Base-by-base conservation (phyloP, 2,113 vertebrate species). In the Semnopithecus entellus region DNA sequence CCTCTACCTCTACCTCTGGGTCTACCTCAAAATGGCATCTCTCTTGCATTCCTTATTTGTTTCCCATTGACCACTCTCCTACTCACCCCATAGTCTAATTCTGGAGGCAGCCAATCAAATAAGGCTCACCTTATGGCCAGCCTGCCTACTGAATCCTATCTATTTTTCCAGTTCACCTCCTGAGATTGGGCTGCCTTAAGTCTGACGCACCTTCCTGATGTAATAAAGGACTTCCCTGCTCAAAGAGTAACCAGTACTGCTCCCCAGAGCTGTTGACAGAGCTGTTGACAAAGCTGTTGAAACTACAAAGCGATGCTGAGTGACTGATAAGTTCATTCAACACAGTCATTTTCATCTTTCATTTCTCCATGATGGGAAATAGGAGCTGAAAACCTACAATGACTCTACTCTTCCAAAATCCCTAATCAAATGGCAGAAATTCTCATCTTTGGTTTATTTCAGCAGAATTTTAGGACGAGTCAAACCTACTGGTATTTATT, bases 311-410 rank as follows among this genome's bases (percentile, higher is more conserved):
- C 8, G 23, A 43, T 40, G 23, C 43, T 72, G 68, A 93, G n/a
- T 57, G 52, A 81, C 17, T 6, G 43, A 61, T 68, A 70, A 95
- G 82, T 82, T 82, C 27, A 50, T 40, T 55, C 45, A 95, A 73
- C 25, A n/a, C 38, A 57, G 18, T 84, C 70, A 59, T 55, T 94
- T 76, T 92, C 75, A 92, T 75, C 79, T 94, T 94, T 68, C 48
- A 13, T 82, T 87, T 96, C 48, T 55, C 40, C 70, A 75, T 73
- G 43, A 78, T 13, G 9, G 57, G 59, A 93, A 90, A 87, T 48
- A 61, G 8, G 16, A 81, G 40, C 32, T 80, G 8, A 92, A 87
- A 82, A 35, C 22, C 75, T 61, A 76, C 22, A 57, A 35, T 83
- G 48, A 83, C 81, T 84, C 30, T n/a, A 83, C 20, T 4, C 8